These are phyloP conservation scores for Clavelina lepadiformis DNA, from an alignment of 23 tunicate species.

Conservation along the genomic window DNA sequence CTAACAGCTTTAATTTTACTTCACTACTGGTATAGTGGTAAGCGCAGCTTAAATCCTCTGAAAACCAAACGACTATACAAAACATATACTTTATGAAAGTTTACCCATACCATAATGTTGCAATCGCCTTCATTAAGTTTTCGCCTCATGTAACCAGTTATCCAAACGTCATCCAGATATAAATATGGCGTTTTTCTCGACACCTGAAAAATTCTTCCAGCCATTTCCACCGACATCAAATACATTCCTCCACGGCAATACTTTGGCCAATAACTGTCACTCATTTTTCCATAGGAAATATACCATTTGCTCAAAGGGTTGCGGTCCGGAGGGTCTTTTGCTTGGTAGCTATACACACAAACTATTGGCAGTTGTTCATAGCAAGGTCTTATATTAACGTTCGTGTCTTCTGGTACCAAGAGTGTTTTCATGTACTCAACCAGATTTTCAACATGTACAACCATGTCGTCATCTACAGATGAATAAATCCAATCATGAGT, in stretches of 20 bases:
- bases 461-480: constrained; percentile 65
- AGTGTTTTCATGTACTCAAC: constrained; percentile 22
- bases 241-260: constrained; percentile 70
- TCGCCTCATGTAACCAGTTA: constrained; percentile 59
- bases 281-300: constrained; percentile 28
- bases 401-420: not conserved
- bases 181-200: constrained; percentile 29
- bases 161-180: constrained; percentile 72
- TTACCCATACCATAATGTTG: constrained; percentile 32
- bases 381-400: constrained; percentile 3
- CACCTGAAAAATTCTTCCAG: constrained; percentile 6
- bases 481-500: constrained; percentile 32
- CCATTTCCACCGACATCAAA: constrained; percentile 19
- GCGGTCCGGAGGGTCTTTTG: constrained; percentile 37
- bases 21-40: too few relatives aligned
- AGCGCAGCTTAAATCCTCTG: too few relatives aligned
- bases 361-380: constrained; percentile 41
- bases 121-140: constrained; percentile 21
- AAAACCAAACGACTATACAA: too few relatives aligned
- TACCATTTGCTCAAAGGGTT: constrained; percentile 32
- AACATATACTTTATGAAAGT: not conserved
- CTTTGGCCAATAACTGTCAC: constrained; percentile 39
- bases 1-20: too few relatives aligned
- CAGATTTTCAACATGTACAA: constrained; percentile 38
- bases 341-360: constrained; percentile 46